Base-by-base conservation (phyloP, 2,797 vertebrate species). In the Pempheris klunzingeri region DNA sequence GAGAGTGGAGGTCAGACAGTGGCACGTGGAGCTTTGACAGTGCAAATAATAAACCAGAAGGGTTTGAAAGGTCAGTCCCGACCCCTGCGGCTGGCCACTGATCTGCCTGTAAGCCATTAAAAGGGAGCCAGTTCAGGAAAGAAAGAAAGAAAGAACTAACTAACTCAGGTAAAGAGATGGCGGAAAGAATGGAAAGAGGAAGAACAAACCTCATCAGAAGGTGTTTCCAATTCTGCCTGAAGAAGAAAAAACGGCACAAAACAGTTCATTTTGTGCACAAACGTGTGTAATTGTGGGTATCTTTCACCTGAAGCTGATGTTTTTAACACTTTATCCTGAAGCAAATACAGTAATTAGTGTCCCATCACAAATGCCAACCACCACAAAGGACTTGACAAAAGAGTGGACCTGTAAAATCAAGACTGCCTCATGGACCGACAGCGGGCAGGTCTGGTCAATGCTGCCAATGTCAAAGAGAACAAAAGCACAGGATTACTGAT, bases 101-200 rank as follows among this genome's bases (percentile, higher is more conserved):
- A 93, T 92, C 90, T 80, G 75, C 81, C 84, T 83, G 73, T 80
- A 88, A 78, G 80, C 47, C 60, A 82, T 83, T 90, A 90, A 87
- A 80, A 81, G 63, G 64, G 67, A 87, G 82, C 20, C 58, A 63
- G 59, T 59, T 68, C 65, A 85, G 53, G 53, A 71, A 44, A 7
- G 20, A 41, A 65, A 36, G 11, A 15, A 20, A 49, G 49, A 53
- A 52, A 32, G 18, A 30, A 26, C 22, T 1, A 36, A n/a, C n/a
- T n/a, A n/a, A n/a, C n/a, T n/a, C n/a, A 26, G 10, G 43, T 28
- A 30, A 22, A 8, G 28, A 41, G 22, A 17, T 34, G 17, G 24
- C 44, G 24, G 3, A 57, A 36, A 20, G 18, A 38, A 22, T 3
- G 5, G 49, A 28, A 22, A 20, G 8, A 36, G 7, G 52, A 36